Percentiles rank a stretch among this genome's conserved stretches.
Evolutionary conservation across 2,113 vertebrate genomes (phyloP).

Genomic region (Phyllostomus discolor): DNA sequence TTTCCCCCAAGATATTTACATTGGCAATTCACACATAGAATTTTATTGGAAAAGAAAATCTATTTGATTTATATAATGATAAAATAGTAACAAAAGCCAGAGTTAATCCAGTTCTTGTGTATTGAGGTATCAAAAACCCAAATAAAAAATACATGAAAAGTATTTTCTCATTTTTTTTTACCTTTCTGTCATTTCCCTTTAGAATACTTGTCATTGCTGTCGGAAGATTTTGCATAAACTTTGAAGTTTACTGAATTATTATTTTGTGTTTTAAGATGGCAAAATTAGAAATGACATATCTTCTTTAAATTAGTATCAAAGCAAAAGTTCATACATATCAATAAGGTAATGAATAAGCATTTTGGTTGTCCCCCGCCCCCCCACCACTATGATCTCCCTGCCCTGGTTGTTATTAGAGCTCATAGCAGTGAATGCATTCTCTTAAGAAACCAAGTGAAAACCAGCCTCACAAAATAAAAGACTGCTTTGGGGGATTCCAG

Average conservation of each 20-base stretch:
- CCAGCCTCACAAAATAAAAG: not conserved
- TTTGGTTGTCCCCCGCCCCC: not conserved
- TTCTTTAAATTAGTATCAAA: conserved; percentile 23
- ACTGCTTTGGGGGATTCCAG: not conserved
- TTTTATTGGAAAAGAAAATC: conserved; percentile 32
- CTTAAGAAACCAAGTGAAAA: not conserved
- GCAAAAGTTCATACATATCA: not conserved
- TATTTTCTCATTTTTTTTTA: not conserved
- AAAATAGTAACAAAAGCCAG: conserved; percentile 14
- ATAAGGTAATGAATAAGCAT: not conserved
- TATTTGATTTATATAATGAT: conserved; percentile 37
- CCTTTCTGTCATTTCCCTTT: not conserved
- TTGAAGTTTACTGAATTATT: conserved; percentile 10
- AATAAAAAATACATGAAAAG: conserved; percentile 47
- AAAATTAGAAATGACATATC: conserved; percentile 23
- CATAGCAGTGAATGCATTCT: not conserved
- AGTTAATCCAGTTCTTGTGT: not conserved
- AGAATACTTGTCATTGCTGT: conserved; percentile 7
- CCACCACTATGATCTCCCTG: no score
- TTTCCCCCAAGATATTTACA: not conserved
- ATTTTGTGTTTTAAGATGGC: conserved; percentile 29
- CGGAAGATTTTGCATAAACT: not conserved
- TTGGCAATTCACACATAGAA: not conserved
- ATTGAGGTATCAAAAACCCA: conserved; percentile 8
- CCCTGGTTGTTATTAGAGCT: not conserved